A percentile compares a stretch with the other conserved stretches of the same genome.
These are phyloP conservation scores for Smittia sp. DNA, from an alignment of 2,888 invertebrate genomes.

Conservation along the genomic window DNA sequence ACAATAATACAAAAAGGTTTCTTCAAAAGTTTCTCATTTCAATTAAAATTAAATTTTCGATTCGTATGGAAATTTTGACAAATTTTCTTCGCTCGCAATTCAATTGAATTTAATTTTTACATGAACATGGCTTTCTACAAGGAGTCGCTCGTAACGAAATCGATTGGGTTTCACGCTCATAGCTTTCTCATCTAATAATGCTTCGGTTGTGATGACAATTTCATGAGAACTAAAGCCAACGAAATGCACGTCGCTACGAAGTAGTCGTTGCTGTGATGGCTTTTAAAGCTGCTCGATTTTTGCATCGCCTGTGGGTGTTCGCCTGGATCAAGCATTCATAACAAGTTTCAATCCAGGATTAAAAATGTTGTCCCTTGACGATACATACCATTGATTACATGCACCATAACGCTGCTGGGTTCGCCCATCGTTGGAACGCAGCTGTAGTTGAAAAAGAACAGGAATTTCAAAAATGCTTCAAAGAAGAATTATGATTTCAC, in stretches of 20 bases:
- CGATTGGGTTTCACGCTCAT: too few relatives aligned
- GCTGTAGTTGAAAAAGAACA: slow-evolving; percentile 64
- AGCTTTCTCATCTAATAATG: neutral
- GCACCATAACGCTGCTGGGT: slow-evolving; percentile 79
- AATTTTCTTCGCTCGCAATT: too few relatives aligned
- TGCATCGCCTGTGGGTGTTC: slow-evolving; percentile 88
- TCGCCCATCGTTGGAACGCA: slow-evolving; percentile 84
- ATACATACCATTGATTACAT: slow-evolving; percentile 79
- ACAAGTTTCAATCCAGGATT: neutral
- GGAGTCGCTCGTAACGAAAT: too few relatives aligned
- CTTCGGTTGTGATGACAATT: neutral
- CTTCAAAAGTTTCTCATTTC: neutral
- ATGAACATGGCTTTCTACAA: too few relatives aligned
- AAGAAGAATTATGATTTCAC: too few relatives aligned
- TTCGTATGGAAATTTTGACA: neutral
- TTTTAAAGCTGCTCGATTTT: slow-evolving; percentile 36
- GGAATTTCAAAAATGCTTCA: too few relatives aligned
- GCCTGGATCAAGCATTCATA: slow-evolving; percentile 56
- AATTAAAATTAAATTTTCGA: slow-evolving; percentile 7
- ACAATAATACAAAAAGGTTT: slow-evolving; percentile 8
- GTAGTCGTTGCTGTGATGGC: neutral
- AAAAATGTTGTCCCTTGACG: neutral
- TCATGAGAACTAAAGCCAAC: neutral
- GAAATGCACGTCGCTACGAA: neutral
- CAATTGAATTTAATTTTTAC: too few relatives aligned